phyloP scores from a whole-genome alignment of 2,888 invertebrate genomes.

The Cerceris rybyensis region DNA sequence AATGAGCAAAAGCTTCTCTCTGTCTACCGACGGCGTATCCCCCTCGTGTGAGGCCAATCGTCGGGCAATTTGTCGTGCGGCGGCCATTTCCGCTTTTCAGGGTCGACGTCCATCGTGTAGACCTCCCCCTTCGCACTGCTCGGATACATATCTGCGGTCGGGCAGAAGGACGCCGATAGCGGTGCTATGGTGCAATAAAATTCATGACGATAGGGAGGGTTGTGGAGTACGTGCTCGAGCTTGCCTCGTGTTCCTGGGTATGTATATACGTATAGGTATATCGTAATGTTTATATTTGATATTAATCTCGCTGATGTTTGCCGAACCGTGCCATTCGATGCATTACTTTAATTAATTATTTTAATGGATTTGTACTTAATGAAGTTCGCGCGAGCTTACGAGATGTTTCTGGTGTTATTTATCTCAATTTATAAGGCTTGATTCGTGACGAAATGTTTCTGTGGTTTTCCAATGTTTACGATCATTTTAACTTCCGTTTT shows the following conservation, averaged over 20 bases:
- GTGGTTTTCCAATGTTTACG: not conserved
- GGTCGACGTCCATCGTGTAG: conserved; percentile 55
- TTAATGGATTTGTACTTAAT: conserved; percentile 54
- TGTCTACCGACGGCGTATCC: conserved; percentile 38
- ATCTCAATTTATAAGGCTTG: not conserved
- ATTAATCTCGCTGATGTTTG: conserved; percentile 63
- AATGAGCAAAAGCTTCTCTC: conserved; percentile 59
- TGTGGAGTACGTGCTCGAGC: conserved; percentile 44
- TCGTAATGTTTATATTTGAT: conserved; percentile 62
- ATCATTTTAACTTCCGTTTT: too few species aligned
- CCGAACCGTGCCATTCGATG: conserved; percentile 50
- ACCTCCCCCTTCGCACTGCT: conserved; percentile 29
- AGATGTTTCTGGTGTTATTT: not conserved
- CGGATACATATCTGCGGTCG: conserved; percentile 63
- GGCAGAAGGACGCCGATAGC: conserved; percentile 55
- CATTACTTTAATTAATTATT: conserved; percentile 66
- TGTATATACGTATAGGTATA: conserved; percentile 16
- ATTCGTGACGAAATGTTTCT: not conserved
- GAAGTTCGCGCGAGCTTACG: conserved; percentile 7
- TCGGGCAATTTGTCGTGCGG: conserved; percentile 71
- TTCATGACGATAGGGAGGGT: conserved; percentile 47
- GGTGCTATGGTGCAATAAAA: conserved; percentile 66
- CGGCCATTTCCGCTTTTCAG: conserved; percentile 69
- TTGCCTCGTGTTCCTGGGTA: conserved; percentile 6
- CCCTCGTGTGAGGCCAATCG: conserved; percentile 62